These are phyloP conservation scores for Loxodonta africana DNA, from an alignment of 2,113 vertebrate genomes.

Conservation along the genomic window DNA sequence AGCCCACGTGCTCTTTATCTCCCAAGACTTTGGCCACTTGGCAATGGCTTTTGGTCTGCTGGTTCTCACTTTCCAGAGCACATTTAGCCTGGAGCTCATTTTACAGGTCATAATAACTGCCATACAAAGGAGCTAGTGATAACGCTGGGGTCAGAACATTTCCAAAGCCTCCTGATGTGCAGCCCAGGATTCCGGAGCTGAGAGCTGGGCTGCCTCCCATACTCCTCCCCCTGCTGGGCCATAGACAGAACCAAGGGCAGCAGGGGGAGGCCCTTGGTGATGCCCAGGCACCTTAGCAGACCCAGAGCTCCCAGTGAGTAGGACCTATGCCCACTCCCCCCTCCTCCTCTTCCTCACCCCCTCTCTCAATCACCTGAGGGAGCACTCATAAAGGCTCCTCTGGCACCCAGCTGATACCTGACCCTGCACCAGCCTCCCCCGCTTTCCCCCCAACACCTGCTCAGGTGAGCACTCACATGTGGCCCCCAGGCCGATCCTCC, in stretches of 20 bases:
- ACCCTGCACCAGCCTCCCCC: background rate
- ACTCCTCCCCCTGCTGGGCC: background rate
- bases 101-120: background rate
- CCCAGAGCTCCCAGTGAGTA: background rate
- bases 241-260: background rate
- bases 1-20: background rate
- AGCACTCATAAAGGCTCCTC: background rate
- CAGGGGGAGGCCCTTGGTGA: background rate
- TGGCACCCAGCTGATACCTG: background rate
- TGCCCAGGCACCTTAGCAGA: background rate
- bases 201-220: background rate
- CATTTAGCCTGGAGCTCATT: background rate
- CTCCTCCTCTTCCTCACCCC: background rate
- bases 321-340: background rate
- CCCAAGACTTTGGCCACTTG: background rate
- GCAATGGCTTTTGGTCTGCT: background rate
- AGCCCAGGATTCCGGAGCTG: background rate
- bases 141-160: background rate
- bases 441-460: background rate
- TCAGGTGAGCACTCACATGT: conserved; percentile 91
- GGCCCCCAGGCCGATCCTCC: conserved; percentile 93
- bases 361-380: background rate
- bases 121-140: background rate
- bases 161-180: background rate
- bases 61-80: background rate